Evolutionary conservation across 1,140 invertebrate genomes (phyloP).

Genomic region (Apolygus lucorum): DNA sequence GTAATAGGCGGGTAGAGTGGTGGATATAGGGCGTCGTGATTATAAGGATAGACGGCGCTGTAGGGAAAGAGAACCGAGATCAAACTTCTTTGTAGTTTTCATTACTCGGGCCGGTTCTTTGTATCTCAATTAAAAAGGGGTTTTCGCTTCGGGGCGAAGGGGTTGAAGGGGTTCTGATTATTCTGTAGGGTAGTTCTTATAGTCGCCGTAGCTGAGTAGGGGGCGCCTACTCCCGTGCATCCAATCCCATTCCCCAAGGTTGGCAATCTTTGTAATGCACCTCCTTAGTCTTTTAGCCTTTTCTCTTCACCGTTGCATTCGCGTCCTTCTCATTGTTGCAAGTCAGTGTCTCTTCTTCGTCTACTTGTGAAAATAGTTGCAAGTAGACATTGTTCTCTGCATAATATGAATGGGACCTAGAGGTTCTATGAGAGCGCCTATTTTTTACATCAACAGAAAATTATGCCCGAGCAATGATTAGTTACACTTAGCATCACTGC

Average conservation of each 20-base stretch:
- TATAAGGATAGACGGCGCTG: neutral
- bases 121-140: slow-evolving; percentile 13
- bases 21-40: neutral
- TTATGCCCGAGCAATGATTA: too few relatives aligned
- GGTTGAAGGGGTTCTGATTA: neutral
- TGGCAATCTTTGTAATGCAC: slow-evolving; percentile 13
- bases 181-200: slow-evolving; percentile 2
- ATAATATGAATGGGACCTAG: too few relatives aligned
- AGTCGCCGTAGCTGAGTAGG: neutral
- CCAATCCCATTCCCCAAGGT: neutral
- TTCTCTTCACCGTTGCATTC: neutral
- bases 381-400: neutral
- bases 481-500: too few relatives aligned
- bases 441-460: too few relatives aligned
- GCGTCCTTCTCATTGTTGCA: neutral
- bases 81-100: slow-evolving; percentile 15
- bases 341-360: neutral
- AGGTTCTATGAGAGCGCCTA: too few relatives aligned
- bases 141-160: too few relatives aligned
- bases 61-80: neutral
- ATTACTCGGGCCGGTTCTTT: slow-evolving; percentile 10
- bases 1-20: too few relatives aligned
- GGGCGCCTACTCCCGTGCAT: neutral
- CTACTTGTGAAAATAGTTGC: neutral
- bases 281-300: neutral